Evolutionary conservation across 2,888 invertebrate genomes (phyloP).

Genomic region (Drosophila lacicola): DNA sequence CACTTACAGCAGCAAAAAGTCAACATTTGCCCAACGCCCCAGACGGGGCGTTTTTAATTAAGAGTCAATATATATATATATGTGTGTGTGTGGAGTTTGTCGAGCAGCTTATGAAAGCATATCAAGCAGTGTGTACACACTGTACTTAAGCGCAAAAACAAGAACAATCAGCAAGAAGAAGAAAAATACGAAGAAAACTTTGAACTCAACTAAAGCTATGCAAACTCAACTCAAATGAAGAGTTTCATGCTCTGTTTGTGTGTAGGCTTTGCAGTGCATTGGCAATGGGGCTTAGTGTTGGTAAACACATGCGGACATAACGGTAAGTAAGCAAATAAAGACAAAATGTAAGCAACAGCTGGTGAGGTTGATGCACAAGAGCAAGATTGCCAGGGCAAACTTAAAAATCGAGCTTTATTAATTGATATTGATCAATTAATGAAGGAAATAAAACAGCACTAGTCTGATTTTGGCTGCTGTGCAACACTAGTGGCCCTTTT

Average conservation of each 20-base stretch:
- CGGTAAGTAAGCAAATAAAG: conserved; percentile 21
- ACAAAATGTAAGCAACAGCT: background rate
- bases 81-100: conserved; percentile 1
- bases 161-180: background rate
- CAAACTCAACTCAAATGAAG: conserved; percentile 6
- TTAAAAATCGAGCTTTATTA: background rate
- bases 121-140: conserved; percentile 32
- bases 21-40: conserved; percentile 52
- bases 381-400: background rate
- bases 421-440: background rate
- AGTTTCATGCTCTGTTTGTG: conserved; percentile 4
- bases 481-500: background rate
- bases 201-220: background rate
- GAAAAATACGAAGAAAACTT: background rate
- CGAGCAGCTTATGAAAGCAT: conserved; percentile 45
- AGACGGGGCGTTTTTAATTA: conserved; percentile 51
- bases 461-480: background rate
- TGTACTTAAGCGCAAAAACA: conserved; percentile 2
- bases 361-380: conserved; percentile 9
- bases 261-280: conserved; percentile 13
- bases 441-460: background rate
- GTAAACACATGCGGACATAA: conserved; percentile 27
- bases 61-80: conserved; percentile 60
- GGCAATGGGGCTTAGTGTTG: conserved; percentile 18
- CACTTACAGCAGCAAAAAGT: conserved; percentile 44